Evolutionary conservation across 2,888 invertebrate genomes (phyloP).

Genomic region (Mythimna albipuncta): DNA sequence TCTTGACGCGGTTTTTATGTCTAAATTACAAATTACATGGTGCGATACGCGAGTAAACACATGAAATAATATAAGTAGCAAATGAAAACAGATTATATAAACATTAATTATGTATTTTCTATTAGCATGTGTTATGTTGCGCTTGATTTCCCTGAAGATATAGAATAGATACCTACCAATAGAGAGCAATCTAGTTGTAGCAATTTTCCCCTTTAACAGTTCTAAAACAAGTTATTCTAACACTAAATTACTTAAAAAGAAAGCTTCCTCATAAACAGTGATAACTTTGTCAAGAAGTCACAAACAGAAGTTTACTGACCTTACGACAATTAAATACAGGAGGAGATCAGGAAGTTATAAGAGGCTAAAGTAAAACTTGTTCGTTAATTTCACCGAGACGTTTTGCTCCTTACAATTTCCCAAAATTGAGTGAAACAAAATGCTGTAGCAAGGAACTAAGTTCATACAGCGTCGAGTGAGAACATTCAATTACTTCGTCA

Average conservation of each 20-base stretch:
- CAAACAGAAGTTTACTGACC: conserved; percentile 53
- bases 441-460: background rate
- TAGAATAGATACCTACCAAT: too few relatives aligned
- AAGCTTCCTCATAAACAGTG: conserved; percentile 26
- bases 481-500: conserved; percentile 33
- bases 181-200: background rate
- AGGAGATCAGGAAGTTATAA: conserved; percentile 56
- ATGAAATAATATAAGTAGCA: background rate
- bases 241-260: conserved; percentile 38
- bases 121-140: background rate
- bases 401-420: conserved; percentile 26
- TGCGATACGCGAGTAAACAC: background rate
- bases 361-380: conserved; percentile 52
- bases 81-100: background rate
- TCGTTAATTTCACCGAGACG: conserved; percentile 43
- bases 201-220: background rate
- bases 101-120: background rate
- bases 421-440: conserved; percentile 7
- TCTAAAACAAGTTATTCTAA: conserved; percentile 9
- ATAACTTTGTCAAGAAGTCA: conserved; percentile 47
- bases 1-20: conserved; percentile 7
- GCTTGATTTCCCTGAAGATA: background rate
- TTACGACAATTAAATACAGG: conserved; percentile 46
- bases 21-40: conserved; percentile 4
- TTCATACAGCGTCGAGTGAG: conserved; percentile 13